phyloP scores from a whole-genome alignment of 2,113 vertebrate genomes.

The Brachypteracias leptosomus region DNA sequence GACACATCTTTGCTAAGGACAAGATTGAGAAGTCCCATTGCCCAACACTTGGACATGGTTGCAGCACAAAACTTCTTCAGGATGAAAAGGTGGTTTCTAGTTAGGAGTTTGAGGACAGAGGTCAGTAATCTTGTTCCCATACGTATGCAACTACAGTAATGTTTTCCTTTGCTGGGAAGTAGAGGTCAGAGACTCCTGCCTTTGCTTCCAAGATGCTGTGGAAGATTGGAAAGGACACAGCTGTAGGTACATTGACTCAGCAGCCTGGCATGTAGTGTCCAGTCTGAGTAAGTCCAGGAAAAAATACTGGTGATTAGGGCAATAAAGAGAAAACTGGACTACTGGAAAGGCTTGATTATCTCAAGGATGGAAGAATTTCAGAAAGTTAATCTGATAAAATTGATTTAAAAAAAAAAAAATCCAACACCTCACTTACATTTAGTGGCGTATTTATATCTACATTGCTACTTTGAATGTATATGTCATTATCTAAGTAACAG shows the following conservation, averaged over 20 bases:
- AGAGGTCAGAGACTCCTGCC: neutral
- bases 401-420: no score
- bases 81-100: neutral
- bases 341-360: neutral
- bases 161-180: neutral
- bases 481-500: neutral
- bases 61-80: neutral
- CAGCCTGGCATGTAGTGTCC: neutral
- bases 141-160: fast-evolving
- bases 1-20: neutral
- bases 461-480: neutral
- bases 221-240: no score
- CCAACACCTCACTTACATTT: neutral
- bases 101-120: neutral
- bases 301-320: neutral
- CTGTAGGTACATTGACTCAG: no score
- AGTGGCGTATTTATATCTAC: neutral
- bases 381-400: no score
- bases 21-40: neutral
- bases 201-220: neutral
- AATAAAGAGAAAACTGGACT: neutral
- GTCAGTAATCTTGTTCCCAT: neutral
- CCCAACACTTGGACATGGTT: neutral
- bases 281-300: neutral
- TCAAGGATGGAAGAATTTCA: no score